phyloP scores from a whole-genome alignment of 2,113 vertebrate species.

The Lampris megalopsis region DNA sequence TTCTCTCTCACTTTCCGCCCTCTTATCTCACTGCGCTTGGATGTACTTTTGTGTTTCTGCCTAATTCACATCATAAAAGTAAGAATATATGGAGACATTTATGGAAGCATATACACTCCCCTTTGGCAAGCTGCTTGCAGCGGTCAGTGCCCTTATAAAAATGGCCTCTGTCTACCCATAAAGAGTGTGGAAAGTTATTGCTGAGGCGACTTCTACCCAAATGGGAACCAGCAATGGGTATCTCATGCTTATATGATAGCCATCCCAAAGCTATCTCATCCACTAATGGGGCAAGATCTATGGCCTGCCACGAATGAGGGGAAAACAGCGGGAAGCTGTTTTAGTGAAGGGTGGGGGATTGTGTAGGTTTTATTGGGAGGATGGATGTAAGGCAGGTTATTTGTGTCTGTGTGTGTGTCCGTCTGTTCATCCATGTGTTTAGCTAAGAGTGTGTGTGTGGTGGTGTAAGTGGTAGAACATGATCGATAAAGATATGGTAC shows the following conservation, averaged over 20 bases:
- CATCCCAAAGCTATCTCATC: conserved; percentile 47
- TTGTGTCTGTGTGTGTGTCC: background rate
- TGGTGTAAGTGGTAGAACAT: background rate
- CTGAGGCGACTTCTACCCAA: conserved; percentile 53
- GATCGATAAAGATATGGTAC: too few relatives aligned
- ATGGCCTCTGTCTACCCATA: conserved; percentile 62
- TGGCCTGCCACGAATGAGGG: conserved; percentile 14
- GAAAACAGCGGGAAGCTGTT: background rate
- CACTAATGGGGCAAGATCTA: conserved; percentile 51
- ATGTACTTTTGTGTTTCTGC: conserved; percentile 83
- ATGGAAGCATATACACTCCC: conserved; percentile 62
- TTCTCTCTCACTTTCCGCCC: background rate
- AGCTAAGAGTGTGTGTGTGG: background rate
- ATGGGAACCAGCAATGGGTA: conserved; percentile 41
- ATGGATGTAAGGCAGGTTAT: background rate
- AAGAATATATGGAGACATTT: conserved; percentile 73
- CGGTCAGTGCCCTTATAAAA: conserved; percentile 62
- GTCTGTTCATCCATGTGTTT: background rate
- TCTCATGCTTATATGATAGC: conserved; percentile 49
- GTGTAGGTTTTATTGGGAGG: background rate
- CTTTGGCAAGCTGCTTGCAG: conserved; percentile 60
- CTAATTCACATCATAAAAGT: conserved; percentile 81
- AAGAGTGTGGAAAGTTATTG: conserved; percentile 68
- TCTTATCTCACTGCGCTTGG: conserved; percentile 69
- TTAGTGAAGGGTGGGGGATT: background rate